These are phyloP conservation scores for Pelecanoides urinatrix DNA, from an alignment of 2,113 vertebrate species.

Conservation along the genomic window DNA sequence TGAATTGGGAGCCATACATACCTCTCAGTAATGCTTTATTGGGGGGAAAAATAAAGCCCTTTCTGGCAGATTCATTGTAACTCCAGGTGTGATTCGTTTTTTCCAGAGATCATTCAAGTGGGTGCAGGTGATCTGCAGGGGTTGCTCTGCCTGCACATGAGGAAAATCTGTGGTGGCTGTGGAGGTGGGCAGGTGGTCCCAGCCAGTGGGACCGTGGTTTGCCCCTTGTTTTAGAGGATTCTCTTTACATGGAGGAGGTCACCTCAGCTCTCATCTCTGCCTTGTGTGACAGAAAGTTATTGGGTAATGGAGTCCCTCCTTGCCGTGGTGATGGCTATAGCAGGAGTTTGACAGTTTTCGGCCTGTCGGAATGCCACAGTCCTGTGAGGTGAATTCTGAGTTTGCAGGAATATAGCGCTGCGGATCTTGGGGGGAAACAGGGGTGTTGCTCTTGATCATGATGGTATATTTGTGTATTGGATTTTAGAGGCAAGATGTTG, in stretches of 20 bases:
- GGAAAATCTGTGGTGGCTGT: accelerated
- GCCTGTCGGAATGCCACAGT: neutral
- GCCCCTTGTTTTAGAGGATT: neutral
- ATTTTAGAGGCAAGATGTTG: neutral
- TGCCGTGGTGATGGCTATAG: neutral
- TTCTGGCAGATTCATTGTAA: neutral
- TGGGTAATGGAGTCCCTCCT: neutral
- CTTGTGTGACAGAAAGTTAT: neutral
- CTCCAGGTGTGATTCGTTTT: neutral
- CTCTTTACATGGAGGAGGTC: neutral
- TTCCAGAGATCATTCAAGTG: neutral
- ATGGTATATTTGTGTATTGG: neutral
- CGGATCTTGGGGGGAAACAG: accelerated
- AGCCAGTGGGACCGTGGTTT: accelerated
- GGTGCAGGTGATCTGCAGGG: neutral
- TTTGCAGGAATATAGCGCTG: neutral
- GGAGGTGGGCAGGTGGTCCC: accelerated
- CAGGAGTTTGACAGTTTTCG: neutral
- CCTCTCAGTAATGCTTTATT: neutral
- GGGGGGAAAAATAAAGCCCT: neutral
- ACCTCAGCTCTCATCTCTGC: neutral
- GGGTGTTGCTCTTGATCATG: neutral
- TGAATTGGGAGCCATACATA: neutral
- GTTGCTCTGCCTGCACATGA: neutral
- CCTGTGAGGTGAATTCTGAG: neutral